phyloP scores from a whole-genome alignment of 64 coral and sea anemone genomes.

The Montipora foliosa region DNA sequence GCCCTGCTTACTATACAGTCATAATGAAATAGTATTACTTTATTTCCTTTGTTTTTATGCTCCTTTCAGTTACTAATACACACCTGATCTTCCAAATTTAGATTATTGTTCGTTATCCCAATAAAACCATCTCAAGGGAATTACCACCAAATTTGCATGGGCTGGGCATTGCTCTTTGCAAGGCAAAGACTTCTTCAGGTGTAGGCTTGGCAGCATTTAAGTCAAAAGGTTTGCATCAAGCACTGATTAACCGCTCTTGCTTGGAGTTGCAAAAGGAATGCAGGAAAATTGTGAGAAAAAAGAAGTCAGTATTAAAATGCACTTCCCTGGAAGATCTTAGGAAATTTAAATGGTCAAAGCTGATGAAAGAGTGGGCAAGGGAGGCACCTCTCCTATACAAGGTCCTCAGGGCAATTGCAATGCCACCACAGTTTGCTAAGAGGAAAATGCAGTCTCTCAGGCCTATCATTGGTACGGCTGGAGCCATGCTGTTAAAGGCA shows the following conservation, averaged over 20 bases:
- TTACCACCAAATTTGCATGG: slow-evolving; percentile 15
- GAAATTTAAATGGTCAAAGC: neutral
- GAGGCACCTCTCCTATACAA: slow-evolving; percentile 11
- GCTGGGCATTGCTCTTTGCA: slow-evolving; percentile 12
- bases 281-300: slow-evolving; percentile 3
- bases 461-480: neutral
- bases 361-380: slow-evolving; percentile 2
- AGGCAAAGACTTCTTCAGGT: slow-evolving; percentile 3
- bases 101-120: neutral
- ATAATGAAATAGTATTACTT: neutral
- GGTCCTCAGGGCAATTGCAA: slow-evolving; percentile 11
- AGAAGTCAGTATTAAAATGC: neutral
- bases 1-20: neutral
- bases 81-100: slow-evolving; percentile 7
- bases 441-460: slow-evolving; percentile 1
- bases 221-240: neutral
- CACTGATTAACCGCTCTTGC: slow-evolving; percentile 5
- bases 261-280: slow-evolving; percentile 9
- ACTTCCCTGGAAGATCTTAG: neutral
- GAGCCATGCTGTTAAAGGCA: slow-evolving; percentile 6
- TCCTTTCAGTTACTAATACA: neutral
- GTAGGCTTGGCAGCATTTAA: neutral
- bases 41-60: neutral
- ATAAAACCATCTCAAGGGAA: neutral
- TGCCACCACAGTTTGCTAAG: slow-evolving; percentile 1